Evolutionary conservation across 2,797 vertebrate genomes (phyloP), one percentile per base, ranked within the genome.

Genomic region (Coilia nasus): DNA sequence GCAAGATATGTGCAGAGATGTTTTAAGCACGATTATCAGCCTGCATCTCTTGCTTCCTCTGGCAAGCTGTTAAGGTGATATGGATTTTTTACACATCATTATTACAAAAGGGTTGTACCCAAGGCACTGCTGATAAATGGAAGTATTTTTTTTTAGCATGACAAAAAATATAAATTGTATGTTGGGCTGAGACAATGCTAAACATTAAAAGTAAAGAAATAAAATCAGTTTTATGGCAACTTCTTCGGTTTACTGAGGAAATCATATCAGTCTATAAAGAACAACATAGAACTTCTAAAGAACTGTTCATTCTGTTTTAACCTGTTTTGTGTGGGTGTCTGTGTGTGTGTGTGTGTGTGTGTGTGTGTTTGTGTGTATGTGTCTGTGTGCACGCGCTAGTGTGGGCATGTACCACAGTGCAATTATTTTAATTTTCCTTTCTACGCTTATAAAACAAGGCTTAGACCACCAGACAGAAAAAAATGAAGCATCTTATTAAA

Each of bases 21-120:
- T 10, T 83, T 81, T 59, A 31, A 19, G 67, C n/a, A 19, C 17
- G n/a, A 17, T 59, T 67, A 62, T 50, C 19, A 7, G 14, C 44
- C 4, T 28, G 71, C 35, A 0, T 44, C 31, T 31, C 9, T 78
- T 78, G 7, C 41, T 25, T 12, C 62, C 47, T 15, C 41, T 81
- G 54, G 11, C 21, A 15, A 28, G 50, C 78, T 46, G 57, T 6
- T 44, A 31, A 23, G 35, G 3, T 71, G 47, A 82, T 23, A 41
- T 83, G 50, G 56, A 64, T 83, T 83, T 31, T 59, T 78, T 78
- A 21, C 71, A 41, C 64, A 81, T 41, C 75, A 25, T 35, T 50
- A 81, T 41, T 80, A 41, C 82, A 62, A 78, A 17, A 31, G 25
- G 1, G 80, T 28, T 60, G 81, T 23, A 41, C 82, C 41, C 19